Conservation (phyloP, 2,113 vertebrate genomes). For the Takifugu bimaculatus region DNA sequence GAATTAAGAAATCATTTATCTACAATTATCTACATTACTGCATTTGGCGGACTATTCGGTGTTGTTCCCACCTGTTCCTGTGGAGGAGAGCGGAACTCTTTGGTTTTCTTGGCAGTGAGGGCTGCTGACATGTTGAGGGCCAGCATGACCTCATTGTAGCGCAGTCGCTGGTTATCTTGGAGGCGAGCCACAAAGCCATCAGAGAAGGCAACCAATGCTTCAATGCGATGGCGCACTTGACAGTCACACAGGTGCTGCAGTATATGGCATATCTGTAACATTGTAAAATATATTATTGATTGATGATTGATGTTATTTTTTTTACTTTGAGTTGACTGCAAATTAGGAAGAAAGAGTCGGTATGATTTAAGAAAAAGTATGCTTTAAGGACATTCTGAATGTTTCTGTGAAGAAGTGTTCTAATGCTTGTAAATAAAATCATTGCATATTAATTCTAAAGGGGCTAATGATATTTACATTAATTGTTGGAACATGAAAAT, state of each 20-base stretch:
- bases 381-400: too few species aligned
- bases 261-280: constrained; percentile 89
- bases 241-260: constrained; percentile 95
- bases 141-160: constrained; percentile 97
- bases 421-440: too few species aligned
- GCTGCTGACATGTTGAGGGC: constrained; percentile 97
- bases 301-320: too few species aligned
- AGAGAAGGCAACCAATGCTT: constrained; percentile 94
- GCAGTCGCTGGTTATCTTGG: constrained; percentile 93
- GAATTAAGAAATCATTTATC: too few species aligned
- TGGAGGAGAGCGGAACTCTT: constrained; percentile 93
- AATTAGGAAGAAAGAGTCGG: too few species aligned
- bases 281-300: neutral
- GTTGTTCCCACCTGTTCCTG: constrained; percentile 86
- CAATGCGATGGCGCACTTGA: constrained; percentile 91
- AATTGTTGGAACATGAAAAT: too few species aligned
- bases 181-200: constrained; percentile 93
- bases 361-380: too few species aligned
- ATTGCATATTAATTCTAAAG: too few species aligned
- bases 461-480: too few species aligned
- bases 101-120: constrained; percentile 92
- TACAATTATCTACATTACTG: neutral
- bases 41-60: neutral
- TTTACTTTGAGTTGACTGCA: too few species aligned
- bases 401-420: too few species aligned